Conservation (phyloP, 2,113 vertebrate genomes). For the Sebastes fasciatus region DNA sequence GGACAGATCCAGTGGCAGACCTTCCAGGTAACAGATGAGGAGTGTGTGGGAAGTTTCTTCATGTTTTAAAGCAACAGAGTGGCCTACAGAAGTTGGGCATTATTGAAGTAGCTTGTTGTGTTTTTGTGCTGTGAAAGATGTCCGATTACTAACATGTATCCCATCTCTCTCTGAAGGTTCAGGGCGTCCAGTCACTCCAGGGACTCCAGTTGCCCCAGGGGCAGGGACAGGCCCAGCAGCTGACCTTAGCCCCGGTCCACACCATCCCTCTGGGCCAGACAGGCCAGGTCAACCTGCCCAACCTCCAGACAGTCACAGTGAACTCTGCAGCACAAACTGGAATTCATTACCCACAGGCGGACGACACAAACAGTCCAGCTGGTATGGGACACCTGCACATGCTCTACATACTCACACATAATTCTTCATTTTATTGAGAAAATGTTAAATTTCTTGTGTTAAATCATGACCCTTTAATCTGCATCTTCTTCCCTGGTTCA, state of each 20-base stretch:
- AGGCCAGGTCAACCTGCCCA: conserved; percentile 93
- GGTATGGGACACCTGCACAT: conserved; percentile 76
- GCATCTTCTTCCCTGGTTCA: conserved; percentile 64
- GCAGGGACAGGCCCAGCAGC: conserved; percentile 90
- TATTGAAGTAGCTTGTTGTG: neutral
- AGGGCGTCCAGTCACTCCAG: conserved; percentile 98
- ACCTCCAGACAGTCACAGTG: conserved; percentile 98
- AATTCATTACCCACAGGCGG: conserved; percentile 86
- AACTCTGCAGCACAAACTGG: conserved; percentile 94
- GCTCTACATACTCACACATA: neutral
- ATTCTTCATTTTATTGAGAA: neutral
- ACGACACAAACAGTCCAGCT: conserved; percentile 87
- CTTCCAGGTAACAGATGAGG: conserved; percentile 86
- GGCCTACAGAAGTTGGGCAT: neutral
- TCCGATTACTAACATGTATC: neutral
- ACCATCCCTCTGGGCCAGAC: conserved; percentile 95
- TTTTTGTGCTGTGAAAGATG: neutral
- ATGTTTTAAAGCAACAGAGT: neutral
- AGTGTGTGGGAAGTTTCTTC: neutral
- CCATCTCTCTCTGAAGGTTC: conserved; percentile 81
- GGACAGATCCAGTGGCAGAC: conserved; percentile 99
- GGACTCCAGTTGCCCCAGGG: conserved; percentile 93
- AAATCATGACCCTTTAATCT: neutral
- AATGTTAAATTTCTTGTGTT: neutral
- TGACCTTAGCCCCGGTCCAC: conserved; percentile 97